Base-by-base conservation (phyloP, 2,113 vertebrate genomes). In the Tympanuchus pallidicinctus region DNA sequence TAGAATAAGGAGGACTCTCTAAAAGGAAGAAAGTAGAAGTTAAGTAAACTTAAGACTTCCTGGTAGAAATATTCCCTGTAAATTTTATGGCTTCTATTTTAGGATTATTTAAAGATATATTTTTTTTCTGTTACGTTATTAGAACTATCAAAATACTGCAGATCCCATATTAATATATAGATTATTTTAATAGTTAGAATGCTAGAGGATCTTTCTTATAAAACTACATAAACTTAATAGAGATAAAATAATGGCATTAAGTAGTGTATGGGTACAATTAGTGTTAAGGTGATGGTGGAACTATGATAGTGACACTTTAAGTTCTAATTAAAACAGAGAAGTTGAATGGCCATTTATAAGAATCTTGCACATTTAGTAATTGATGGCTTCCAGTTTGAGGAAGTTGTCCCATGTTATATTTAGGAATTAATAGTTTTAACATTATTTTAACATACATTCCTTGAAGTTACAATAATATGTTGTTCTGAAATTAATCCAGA, bases 231-330 rank as follows among this genome's bases (percentile, higher is more conserved):
- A 84, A 32, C 3, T 20, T 59, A 78, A 12, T 57, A 38, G 7
- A 82, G 69, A 57, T 82, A 73, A 48, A 73, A 45, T 59, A 50
- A 4, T 3, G 6, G 1, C 27, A 13, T 63, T 27, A 70, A 54
- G 27, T 54, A 73, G 30, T 66, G 20, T 48, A 9, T 40, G 60
- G 34, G 24, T 24, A 60, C 73, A 74, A 48, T 20, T 57, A 77
- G 75, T 93, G 72, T 95, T 93, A 95, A 96, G 85, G 47, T 96
- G 91, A 85, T 90, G 56, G 83, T 96, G 66, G 95, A 95, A 89
- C 69, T 82, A 32, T 82, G 76, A 92, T 92, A 78, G 70, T 73
- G 60, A 73, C 89, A 80, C 80, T 96, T 87, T 59, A 66, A 50
- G 21, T 93, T 95, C 77, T 86, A 91, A 94, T 96, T 94, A 95